Conservation (phyloP, 1,140 invertebrate genomes). For the Scaptomyza hsui region DNA sequence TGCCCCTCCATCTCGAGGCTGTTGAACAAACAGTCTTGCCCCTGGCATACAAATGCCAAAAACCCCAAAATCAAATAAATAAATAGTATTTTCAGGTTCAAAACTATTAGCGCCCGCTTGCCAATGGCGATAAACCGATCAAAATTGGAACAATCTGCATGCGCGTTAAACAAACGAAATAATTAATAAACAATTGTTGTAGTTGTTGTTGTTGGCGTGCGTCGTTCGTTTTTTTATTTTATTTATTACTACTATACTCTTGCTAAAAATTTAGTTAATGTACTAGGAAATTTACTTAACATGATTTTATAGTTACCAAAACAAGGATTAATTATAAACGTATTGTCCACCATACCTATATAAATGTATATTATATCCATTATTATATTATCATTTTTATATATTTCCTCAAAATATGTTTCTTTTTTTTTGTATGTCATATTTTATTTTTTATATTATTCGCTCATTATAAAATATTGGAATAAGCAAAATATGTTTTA, state of each 20-base stretch:
- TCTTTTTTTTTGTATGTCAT: too few relatives aligned
- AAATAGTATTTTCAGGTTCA: constrained; percentile 39
- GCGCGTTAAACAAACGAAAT: constrained; percentile 49
- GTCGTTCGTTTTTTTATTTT: constrained; percentile 4
- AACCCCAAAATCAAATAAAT: constrained; percentile 2
- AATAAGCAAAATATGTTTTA: too few relatives aligned
- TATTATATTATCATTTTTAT: too few relatives aligned
- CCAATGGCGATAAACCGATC: constrained; percentile 54
- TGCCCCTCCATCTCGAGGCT: background rate
- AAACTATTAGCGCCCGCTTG: constrained; percentile 55
- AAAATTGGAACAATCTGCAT: constrained; percentile 56
- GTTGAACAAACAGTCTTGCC: constrained; percentile 30
- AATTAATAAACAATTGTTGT: constrained; percentile 43
- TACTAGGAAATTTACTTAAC: background rate
- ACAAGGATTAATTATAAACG: too few relatives aligned
- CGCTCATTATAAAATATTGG: too few relatives aligned
- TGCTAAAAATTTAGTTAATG: background rate
- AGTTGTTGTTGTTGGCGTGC: constrained; percentile 15
- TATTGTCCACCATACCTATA: too few relatives aligned
- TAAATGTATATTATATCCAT: too few relatives aligned
- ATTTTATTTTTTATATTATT: too few relatives aligned
- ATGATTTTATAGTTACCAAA: background rate
- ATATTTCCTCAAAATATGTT: too few relatives aligned
- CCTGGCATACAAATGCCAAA: constrained; percentile 39
- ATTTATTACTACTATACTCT: background rate